Evolutionary conservation across 1,140 invertebrate genomes (phyloP), one percentile per base, ranked within the genome.

Genomic region (Sycophila sp.): DNA sequence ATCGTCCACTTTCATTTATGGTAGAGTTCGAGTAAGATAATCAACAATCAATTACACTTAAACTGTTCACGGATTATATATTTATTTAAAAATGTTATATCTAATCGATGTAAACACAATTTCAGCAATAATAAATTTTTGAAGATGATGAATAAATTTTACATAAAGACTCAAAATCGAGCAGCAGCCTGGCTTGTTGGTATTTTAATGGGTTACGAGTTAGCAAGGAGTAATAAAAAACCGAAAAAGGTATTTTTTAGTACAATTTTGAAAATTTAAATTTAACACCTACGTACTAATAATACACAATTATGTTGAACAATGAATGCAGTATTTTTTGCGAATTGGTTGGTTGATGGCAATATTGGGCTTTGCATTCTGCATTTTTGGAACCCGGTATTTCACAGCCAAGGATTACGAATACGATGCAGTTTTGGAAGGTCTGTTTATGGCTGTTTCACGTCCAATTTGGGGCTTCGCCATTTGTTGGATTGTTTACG

Each of bases 401-500:
- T 73, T 73, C 47, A 66, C 71, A 1, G 11, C n/a, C 13, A 15
- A 32, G 7, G 15, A 55, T 19, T 73, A 73, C 11, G 11, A 53
- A 4, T 73, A 73, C 11, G 64, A 55, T 86, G 47, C 76, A 92
- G 34, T 69, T 4, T 69, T 72, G 51, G 78, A 77, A 40, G 73
- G 76, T 6, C 59, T 86, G 10, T 87, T 86, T 71, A 78, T 79
- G 28, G 71, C 79, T 15, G 64, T 83, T 1, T 78, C 81, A 47
- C 75, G 81, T 56, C 78, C 82, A 1, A 30, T 80, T 17, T 88
- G 86, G 85, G 78, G 80, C 4, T 47, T 79, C 15, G 82, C 77
- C 45, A 75, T 88, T 24, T 81, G 80, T 8, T 89, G 87, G 87
- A 76, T 88, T 34, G 84, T 87, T 58, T 87, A 83, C 76, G 83